These are phyloP conservation scores for Clarias macrocephalus DNA, from an alignment of 2,113 vertebrate genomes.

Conservation along the genomic window DNA sequence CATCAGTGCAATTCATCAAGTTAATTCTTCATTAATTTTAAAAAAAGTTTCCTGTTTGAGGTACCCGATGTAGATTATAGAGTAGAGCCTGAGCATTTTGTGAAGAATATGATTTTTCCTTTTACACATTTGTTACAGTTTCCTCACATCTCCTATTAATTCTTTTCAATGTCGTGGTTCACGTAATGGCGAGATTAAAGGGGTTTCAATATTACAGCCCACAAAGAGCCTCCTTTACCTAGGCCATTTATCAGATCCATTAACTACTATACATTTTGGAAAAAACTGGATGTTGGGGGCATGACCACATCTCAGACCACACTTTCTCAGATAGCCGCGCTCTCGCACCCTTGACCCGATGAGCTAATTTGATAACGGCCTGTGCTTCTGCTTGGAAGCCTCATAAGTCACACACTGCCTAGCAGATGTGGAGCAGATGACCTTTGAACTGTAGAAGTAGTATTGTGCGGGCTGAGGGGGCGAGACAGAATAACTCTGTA, in stretches of 20 bases:
- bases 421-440: slow-evolving; percentile 48
- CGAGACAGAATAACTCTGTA: slow-evolving; percentile 13
- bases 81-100: not conserved
- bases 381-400: slow-evolving; percentile 49
- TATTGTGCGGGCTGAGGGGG: slow-evolving; percentile 19
- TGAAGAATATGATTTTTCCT: not conserved
- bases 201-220: not conserved
- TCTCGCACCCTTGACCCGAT: slow-evolving; percentile 41
- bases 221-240: not conserved
- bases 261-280: not conserved
- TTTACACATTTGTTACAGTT: not conserved
- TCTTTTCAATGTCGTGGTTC: not conserved
- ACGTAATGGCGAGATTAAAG: not conserved
- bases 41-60: not conserved
- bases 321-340: not conserved
- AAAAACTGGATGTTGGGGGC: not conserved
- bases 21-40: too few species aligned
- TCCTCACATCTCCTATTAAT: not conserved
- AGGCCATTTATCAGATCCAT: not conserved
- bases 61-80: not conserved
- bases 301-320: not conserved
- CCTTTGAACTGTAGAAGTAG: slow-evolving; percentile 48
- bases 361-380: slow-evolving; percentile 57
- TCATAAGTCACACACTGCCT: slow-evolving; percentile 58
- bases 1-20: too few species aligned